Conservation (phyloP, 2,888 invertebrate species). For the Leucophenga montana region DNA sequence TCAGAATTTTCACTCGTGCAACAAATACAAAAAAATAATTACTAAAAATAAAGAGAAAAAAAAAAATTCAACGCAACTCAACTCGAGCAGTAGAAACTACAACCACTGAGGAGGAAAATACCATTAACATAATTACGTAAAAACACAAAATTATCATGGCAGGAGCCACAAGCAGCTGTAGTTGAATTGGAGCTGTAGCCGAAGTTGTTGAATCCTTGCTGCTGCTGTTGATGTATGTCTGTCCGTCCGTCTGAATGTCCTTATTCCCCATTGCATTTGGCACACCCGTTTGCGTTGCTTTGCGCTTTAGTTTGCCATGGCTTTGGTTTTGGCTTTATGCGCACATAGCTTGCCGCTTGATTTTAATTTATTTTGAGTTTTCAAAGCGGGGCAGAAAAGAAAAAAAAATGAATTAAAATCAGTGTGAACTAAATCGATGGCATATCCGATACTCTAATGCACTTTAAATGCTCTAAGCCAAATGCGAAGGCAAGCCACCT, state of each 20-base stretch:
- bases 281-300: constrained; percentile 3
- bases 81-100: constrained; percentile 35
- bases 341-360: constrained; percentile 44
- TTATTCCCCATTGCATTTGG: constrained; percentile 23
- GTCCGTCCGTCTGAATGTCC: constrained; percentile 14
- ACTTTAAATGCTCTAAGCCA: constrained; percentile 12
- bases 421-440: too few relatives aligned
- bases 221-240: neutral
- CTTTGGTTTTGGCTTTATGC: constrained; percentile 22
- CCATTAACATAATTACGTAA: constrained; percentile 60
- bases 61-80: neutral
- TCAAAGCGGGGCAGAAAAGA: too few relatives aligned
- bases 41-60: too few relatives aligned
- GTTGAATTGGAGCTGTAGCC: neutral
- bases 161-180: constrained; percentile 16
- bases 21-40: too few relatives aligned
- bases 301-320: neutral
- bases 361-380: constrained; percentile 60
- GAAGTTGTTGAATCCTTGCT: neutral
- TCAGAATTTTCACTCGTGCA: constrained; percentile 40
- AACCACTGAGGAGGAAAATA: constrained; percentile 44
- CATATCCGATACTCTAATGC: constrained; percentile 45
- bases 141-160: constrained; percentile 59
- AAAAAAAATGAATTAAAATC: too few relatives aligned
- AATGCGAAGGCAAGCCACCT: too few relatives aligned